Base-by-base conservation (phyloP, 2,113 vertebrate species). In the Etheostoma cragini region DNA sequence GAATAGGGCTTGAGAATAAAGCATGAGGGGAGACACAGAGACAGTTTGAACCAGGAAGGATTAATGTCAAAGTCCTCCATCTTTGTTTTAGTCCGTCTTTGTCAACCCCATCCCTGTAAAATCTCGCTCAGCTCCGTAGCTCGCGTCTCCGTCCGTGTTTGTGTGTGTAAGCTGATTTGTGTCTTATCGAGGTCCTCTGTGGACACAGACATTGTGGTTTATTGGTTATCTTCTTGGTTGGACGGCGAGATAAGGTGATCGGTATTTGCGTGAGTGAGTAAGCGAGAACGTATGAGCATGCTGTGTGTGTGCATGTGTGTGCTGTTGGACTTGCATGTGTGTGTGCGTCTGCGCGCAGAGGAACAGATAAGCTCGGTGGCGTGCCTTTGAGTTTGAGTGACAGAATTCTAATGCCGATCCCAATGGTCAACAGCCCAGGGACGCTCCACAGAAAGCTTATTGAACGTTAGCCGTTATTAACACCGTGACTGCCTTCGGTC, bases 191-290 rank as follows among this genome's bases (percentile, higher is more conserved):
- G 80, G 91, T 80, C 83, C 84, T 77, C 81, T 72, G 88, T 90
- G 83, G 84, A 92, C 92, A 92, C 89, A 91, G 89, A 93, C 89
- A 88, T 83, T 84, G 81, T 68, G 88, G 63, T 87, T 89, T 90
- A 83, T 91, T 90, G 89, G 80, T 88, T 89, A 90, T 94, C 89
- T 82, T 87, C 87, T 88, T 90, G 88, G 92, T 92, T 90, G 83
- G 78, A 88, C 75, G 46, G 47, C 5, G 63, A 91, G 90, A 94
- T 92, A 94, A 90, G 87, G 80, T 35, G 50, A 91, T 92, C 78
- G 58, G 42, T 74, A 64, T 89, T 81, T 87, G 82, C 19, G 13
- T 56, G 68, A 4, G 71, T 3, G 50, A 11, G n/a, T 1, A 12
- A 8, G n/a, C 1, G 14, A 8, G 26, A 47, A 45, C 7, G 14